phyloP scores from a whole-genome alignment of 1,140 invertebrate species.

The Drosophila tropicalis region DNA sequence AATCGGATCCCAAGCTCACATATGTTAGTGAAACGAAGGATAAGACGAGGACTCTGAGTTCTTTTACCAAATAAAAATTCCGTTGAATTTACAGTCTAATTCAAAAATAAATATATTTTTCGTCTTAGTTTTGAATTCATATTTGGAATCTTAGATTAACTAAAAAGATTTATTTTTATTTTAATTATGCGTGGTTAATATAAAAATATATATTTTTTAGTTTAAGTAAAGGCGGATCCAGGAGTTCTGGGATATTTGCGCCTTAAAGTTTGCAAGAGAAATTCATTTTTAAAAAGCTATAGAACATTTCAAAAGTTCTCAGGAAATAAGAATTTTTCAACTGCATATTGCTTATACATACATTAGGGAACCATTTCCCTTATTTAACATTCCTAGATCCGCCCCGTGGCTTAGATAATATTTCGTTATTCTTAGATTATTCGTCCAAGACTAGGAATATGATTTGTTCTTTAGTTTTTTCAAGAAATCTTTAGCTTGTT shows the following conservation, averaged over 20 bases:
- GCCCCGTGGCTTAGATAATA: not conserved
- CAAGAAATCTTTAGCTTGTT: conserved; percentile 95
- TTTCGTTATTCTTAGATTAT: not conserved
- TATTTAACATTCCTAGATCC: too few relatives aligned
- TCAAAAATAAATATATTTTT: conserved; percentile 13
- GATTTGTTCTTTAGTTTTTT: conserved; percentile 90
- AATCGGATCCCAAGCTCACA: too few relatives aligned
- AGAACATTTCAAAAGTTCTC: too few relatives aligned
- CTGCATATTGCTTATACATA: too few relatives aligned
- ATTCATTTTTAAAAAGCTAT: too few relatives aligned
- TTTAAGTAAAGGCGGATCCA: too few relatives aligned
- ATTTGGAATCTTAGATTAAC: not conserved
- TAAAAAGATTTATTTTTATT: not conserved
- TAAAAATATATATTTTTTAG: conserved; percentile 6
- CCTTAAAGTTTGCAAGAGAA: too few relatives aligned
- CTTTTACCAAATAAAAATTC: not conserved
- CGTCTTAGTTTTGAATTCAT: not conserved
- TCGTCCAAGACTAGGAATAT: conserved; percentile 40
- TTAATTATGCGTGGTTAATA: not conserved
- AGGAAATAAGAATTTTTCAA: too few relatives aligned
- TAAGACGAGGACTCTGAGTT: too few relatives aligned
- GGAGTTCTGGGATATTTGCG: too few relatives aligned
- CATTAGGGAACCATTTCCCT: too few relatives aligned
- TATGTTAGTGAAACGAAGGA: too few relatives aligned
- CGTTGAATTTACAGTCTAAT: not conserved